These are phyloP conservation scores for Patiria pectinifera DNA, from an alignment of 53 echinoderm and acorn worm genomes.

Conservation along the genomic window DNA sequence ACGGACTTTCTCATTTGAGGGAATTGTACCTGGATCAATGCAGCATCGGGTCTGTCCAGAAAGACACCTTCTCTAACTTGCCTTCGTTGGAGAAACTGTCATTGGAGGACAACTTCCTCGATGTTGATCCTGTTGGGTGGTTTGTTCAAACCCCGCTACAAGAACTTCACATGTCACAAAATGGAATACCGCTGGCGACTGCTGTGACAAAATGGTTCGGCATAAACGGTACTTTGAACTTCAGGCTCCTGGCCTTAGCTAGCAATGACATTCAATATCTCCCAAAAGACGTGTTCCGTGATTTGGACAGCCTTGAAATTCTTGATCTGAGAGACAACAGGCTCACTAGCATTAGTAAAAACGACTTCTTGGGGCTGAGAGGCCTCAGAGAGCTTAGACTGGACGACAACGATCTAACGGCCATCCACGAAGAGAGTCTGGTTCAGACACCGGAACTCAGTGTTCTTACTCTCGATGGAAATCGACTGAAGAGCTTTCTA, in stretches of 20 bases:
- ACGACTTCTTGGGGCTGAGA: not conserved
- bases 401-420: conserved; percentile 11
- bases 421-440: conserved; percentile 32
- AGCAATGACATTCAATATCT: conserved; percentile 13
- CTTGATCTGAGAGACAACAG: conserved; percentile 45
- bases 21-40: conserved; percentile 14
- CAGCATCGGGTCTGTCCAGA: not conserved
- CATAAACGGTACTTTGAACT: not conserved
- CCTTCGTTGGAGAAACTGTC: conserved; percentile 8
- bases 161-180: conserved; percentile 46
- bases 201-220: conserved; percentile 8
- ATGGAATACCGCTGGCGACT: not conserved
- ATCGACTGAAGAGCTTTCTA: conserved; percentile 16
- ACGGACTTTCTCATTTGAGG: conserved; percentile 9
- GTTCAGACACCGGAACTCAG: not conserved
- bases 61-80: conserved; percentile 3
- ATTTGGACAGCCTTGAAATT: not conserved
- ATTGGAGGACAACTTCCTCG: not conserved
- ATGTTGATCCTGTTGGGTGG: conserved; percentile 30
- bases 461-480: not conserved
- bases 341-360: not conserved
- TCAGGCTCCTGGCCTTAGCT: not conserved
- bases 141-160: not conserved
- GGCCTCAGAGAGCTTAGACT: conserved; percentile 22
- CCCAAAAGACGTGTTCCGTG: conserved; percentile 10